Base-by-base conservation (phyloP, 2,888 invertebrate genomes). In the Rhopalosiphum nymphaeae region DNA sequence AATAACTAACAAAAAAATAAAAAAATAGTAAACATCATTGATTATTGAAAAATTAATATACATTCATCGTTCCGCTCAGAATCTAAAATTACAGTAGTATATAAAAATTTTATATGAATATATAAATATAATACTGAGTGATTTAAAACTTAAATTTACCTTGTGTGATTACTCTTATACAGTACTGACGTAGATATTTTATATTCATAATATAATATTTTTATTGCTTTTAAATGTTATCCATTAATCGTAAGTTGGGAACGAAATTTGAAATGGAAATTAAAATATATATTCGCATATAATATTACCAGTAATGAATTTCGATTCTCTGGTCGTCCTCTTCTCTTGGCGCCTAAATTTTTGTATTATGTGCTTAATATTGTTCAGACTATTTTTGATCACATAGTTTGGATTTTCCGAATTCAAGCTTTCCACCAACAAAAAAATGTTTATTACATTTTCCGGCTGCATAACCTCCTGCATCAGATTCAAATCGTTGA, bases 371-470 rank as follows among this genome's bases (percentile, higher is more conserved):
- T 98, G 97, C 0, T 99, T 98, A 46, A 99, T 98, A 96, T 98
- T 98, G 95, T 99, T 98, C 49, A 99, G 96, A 0, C 99, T 99
- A 95, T 98, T 97, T 95, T 98, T 98, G 0, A 99, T 78, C 5
- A 99, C 99, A 96, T 99, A 98, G 5, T 98, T 98, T 95, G 99
- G 97, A 96, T 99, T 99, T 96, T 98, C 98, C 0, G 98, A 98
- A 9, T 99, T 99, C 95, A 99, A 96, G 95, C 99, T 99, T 96
- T 99, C 99, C 96, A 99, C 99, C 53, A 99, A 96, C 9, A 99
- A 96, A 7, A 98, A 98, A 4, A 98, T 98, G 95, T 96, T 96
- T 95, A 98, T 98, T 13, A 98, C 98, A 95, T 98, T 98, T 95
- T 97, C 97, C 94, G 97, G 97, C 95, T 97, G 97, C 49, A 98